A percentile compares a stretch with the other conserved stretches of the same genome.
Evolutionary conservation across 2,113 vertebrate genomes (phyloP).

Genomic region (Protobothrops mucrosquamatus): DNA sequence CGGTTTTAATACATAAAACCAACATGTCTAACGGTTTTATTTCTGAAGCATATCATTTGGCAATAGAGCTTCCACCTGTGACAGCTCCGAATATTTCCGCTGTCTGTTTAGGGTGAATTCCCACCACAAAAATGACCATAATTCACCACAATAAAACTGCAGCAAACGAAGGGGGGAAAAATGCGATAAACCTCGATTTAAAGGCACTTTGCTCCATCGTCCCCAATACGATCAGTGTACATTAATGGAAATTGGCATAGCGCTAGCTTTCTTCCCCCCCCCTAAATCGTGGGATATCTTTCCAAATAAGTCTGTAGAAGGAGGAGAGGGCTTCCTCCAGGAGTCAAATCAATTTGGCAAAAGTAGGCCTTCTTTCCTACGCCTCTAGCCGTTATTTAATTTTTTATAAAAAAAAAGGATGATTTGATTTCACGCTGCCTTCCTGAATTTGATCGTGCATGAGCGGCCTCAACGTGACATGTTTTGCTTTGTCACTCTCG

Average conservation of each 20-base stretch:
- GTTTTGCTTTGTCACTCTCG: not conserved
- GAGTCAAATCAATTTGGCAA: constrained; percentile 40
- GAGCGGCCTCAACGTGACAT: not conserved
- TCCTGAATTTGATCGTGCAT: not conserved
- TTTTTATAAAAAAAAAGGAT: not conserved
- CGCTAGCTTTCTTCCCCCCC: constrained; percentile 16
- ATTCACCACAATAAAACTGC: constrained; percentile 78
- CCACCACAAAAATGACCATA: constrained; percentile 66
- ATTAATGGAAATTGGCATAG: constrained; percentile 71
- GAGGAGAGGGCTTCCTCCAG: constrained; percentile 24
- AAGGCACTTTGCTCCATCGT: constrained; percentile 63
- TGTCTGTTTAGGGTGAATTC: constrained; percentile 68
- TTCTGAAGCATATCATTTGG: constrained; percentile 53
- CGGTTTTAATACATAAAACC: constrained; percentile 80
- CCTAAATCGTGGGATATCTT: constrained; percentile 44
- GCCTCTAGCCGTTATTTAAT: not conserved
- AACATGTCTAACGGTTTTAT: constrained; percentile 66
- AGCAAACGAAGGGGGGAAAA: constrained; percentile 51
- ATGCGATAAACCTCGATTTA: constrained; percentile 62
- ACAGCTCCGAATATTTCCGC: constrained; percentile 62
- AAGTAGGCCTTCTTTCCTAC: not conserved
- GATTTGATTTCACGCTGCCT: not conserved
- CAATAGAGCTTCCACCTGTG: constrained; percentile 58
- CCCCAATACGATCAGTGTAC: constrained; percentile 60
- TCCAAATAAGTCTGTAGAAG: constrained; percentile 19